A percentile compares a stretch with the other conserved stretches of the same genome.
Evolutionary conservation across 2,113 vertebrate genomes (phyloP).

Genomic region (Pontoporia blainvillei): DNA sequence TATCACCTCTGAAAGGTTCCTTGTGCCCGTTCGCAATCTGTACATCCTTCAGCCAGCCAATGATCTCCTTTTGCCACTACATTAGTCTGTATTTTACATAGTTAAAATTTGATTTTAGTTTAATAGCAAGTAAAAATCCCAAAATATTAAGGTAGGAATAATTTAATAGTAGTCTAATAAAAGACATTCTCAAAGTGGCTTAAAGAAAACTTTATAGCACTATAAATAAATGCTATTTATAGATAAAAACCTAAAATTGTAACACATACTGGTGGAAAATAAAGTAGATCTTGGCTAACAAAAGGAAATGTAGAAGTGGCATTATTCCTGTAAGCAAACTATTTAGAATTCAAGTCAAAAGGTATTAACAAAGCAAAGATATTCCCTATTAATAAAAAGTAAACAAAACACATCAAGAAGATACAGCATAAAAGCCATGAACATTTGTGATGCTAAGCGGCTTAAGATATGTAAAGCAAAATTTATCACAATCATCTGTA

Average conservation of each 20-base stretch:
- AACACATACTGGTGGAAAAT: background rate
- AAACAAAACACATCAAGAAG: background rate
- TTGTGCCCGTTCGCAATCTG: background rate
- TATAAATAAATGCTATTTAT: background rate
- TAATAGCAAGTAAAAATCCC: background rate
- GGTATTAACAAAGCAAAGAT: background rate
- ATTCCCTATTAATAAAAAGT: background rate
- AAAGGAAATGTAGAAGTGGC: background rate
- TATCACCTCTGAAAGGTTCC: background rate
- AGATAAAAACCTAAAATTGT: background rate
- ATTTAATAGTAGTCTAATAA: background rate
- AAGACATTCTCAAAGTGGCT: background rate
- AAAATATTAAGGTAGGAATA: background rate
- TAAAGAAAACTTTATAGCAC: background rate
- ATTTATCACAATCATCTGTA: background rate
- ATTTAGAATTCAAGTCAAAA: background rate
- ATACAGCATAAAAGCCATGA: background rate
- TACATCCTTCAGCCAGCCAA: background rate
- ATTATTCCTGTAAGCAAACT: background rate
- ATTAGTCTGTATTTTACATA: slow-evolving; percentile 5
- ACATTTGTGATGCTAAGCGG: background rate
- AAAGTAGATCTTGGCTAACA: background rate
- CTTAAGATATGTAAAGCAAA: background rate
- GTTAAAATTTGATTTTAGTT: background rate
- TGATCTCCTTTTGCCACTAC: background rate